These are phyloP conservation scores for Lepilemur ruficaudatus DNA, from an alignment of 2,797 vertebrate species.

Conservation along the genomic window DNA sequence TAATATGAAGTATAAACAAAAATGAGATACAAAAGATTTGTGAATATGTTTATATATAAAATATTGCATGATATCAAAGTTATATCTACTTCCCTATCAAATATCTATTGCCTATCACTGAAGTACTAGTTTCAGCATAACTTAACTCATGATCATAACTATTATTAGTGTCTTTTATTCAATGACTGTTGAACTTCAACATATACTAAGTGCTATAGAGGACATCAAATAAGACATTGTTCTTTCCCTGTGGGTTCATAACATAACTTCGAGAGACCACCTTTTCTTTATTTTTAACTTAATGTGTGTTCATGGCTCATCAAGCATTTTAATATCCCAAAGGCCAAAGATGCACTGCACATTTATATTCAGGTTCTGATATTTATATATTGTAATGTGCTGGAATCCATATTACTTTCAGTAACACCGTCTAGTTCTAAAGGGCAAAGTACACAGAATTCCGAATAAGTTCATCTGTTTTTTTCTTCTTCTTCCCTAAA, in stretches of 20 bases:
- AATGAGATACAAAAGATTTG: background rate
- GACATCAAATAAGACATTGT: conserved; percentile 57
- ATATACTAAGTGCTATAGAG: background rate
- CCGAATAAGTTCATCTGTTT: conserved; percentile 67
- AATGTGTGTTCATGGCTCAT: conserved; percentile 67
- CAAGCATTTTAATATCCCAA: conserved; percentile 78
- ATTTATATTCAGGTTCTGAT: conserved; percentile 80
- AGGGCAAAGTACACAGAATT: conserved; percentile 78
- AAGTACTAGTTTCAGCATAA: background rate
- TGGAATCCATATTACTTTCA: conserved; percentile 73
- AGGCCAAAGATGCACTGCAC: conserved; percentile 69
- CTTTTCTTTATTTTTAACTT: conserved; percentile 27
- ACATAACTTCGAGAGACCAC: conserved; percentile 39
- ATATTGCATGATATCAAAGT: background rate
- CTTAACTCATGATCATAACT: conserved; percentile 28
- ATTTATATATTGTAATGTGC: conserved; percentile 81
- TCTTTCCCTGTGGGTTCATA: conserved; percentile 51
- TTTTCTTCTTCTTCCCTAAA: conserved; percentile 58
- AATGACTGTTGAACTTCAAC: conserved; percentile 25
- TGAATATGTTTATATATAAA: background rate
- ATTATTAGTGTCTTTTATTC: conserved; percentile 13
- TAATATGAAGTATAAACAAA: background rate
- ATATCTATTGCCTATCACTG: background rate
- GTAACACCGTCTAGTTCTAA: conserved; percentile 73
- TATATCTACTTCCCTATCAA: background rate